Conservation (phyloP, 2,888 invertebrate species). For the Acheta domesticus region DNA sequence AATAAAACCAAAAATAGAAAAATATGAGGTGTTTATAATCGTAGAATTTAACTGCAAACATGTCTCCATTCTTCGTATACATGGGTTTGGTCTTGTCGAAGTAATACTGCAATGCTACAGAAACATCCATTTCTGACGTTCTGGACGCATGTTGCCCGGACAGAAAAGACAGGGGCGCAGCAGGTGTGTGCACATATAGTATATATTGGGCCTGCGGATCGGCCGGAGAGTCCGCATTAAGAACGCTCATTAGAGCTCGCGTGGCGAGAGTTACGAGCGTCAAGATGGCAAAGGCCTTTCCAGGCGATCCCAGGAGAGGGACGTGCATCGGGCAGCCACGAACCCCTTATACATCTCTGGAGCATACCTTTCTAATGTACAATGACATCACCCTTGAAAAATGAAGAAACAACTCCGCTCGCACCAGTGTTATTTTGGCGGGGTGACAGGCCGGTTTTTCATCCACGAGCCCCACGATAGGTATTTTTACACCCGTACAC, state of each 20-base stretch:
- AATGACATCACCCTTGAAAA: slow-evolving; percentile 8
- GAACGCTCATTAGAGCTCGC: background rate
- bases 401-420: background rate
- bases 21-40: background rate
- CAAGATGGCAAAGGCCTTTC: background rate
- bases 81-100: slow-evolving; percentile 8
- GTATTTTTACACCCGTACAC: slow-evolving; percentile 19
- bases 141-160: background rate
- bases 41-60: background rate
- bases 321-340: background rate
- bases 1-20: background rate
- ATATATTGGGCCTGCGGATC: background rate
- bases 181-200: background rate
- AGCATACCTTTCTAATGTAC: background rate
- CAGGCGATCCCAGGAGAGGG: background rate
- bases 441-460: background rate
- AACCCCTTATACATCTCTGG: background rate
- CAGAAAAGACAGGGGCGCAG: background rate
- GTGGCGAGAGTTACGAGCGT: background rate
- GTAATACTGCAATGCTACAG: background rate
- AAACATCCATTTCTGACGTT: background rate
- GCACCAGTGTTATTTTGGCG: background rate
- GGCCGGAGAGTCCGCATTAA: background rate
- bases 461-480: background rate
- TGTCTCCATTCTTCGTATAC: background rate